Evolutionary conservation across 2,888 invertebrate genomes (phyloP), one percentile per base, ranked within the genome.

Genomic region (Anticlea derivata): DNA sequence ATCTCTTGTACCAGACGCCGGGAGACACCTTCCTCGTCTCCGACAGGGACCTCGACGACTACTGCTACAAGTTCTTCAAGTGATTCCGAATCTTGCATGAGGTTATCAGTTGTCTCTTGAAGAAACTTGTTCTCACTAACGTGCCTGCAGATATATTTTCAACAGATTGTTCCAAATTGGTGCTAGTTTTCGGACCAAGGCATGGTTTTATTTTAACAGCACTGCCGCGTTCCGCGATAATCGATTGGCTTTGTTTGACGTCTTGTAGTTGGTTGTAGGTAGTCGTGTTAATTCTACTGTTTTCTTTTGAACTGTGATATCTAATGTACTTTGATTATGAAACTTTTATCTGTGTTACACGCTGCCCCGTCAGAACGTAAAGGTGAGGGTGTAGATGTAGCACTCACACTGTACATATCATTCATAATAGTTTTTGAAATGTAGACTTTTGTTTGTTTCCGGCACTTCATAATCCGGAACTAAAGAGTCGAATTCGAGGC

Each of bases 321-420:
- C 27, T 63, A 60, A 61, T 65, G 57, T 70, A 68, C 64, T 80
- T 84, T 82, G 85, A 84, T 88, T 86, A 80, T 86, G 87, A 83
- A 81, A 74, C 66, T 65, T 75, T 47, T 82, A 56, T 86, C 78
- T 90, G 80, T 89, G 86, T 91, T 91, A 81, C 91, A 91, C 85
- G 91, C 91, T 87, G 91, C 91, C 83, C 60, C 67, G 61, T 61
- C 80, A 91, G 91, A 89, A 86, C 76, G 58, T 91, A 88, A 91
- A 89, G 91, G 91, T 91, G 83, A 88, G 90, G 55, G 51, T 52
- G 47, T 53, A 37, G 17, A 57, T 41, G 38, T 27, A 40, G 23
- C 23, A 59, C n/a, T 48, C 22, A 44, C 45, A 49, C 37, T 49
- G 54, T 52, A 45, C 39, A 44, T 22, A 22, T 8, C 10, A 12